A percentile compares a stretch with the other conserved stretches of the same genome.
Evolutionary conservation across 1,140 invertebrate genomes (phyloP).

Genomic region (Trichoplusia ni): DNA sequence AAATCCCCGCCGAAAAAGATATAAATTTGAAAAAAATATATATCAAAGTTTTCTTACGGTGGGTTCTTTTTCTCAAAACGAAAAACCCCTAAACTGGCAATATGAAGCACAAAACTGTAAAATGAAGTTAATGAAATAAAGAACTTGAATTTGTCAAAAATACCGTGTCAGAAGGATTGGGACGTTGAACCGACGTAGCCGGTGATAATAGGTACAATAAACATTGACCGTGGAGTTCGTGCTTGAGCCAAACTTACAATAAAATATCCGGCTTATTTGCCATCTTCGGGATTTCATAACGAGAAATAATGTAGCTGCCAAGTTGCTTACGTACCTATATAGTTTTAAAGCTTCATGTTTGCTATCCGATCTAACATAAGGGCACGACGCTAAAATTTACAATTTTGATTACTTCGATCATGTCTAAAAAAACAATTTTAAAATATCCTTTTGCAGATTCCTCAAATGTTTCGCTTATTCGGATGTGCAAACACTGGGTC

Average conservation of each 20-base stretch:
- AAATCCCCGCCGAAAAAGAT: too few relatives aligned
- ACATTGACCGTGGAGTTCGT: conserved; percentile 64
- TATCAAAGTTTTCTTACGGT: too few relatives aligned
- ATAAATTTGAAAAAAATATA: too few relatives aligned
- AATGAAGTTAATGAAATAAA: neutral
- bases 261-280: conserved; percentile 69
- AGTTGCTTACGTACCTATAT: neutral
- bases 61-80: too few relatives aligned
- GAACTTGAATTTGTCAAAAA: conserved; percentile 40
- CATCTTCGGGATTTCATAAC: conserved; percentile 56
- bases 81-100: neutral
- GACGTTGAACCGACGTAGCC: conserved; percentile 66
- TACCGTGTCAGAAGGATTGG: conserved; percentile 44
- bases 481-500: too few relatives aligned
- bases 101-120: conserved; percentile 3
- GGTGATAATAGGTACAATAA: conserved; percentile 66
- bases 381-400: neutral
- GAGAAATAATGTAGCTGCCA: neutral
- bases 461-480: too few relatives aligned
- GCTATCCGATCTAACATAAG: too few relatives aligned
- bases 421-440: too few relatives aligned
- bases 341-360: too few relatives aligned
- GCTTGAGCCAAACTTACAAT: conserved; percentile 63
- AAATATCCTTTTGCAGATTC: too few relatives aligned
- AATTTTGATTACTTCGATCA: neutral